These are phyloP conservation scores for Maconellicoccus hirsutus DNA, from an alignment of 1,140 invertebrate genomes.

Conservation along the genomic window DNA sequence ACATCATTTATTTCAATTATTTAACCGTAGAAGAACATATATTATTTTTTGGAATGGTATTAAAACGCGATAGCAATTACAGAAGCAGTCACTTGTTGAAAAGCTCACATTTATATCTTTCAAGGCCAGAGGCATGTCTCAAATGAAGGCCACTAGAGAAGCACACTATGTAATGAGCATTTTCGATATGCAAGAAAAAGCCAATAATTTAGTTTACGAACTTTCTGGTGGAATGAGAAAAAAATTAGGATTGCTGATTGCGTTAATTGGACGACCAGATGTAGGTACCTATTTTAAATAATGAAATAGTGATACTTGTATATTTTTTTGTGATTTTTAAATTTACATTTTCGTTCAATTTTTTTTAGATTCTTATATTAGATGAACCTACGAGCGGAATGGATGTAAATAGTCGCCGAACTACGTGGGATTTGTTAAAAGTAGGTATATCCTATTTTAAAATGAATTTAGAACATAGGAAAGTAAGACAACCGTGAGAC, in stretches of 20 bases:
- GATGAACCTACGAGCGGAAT: constrained; percentile 93
- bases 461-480: no score
- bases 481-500: no score
- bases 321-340: no score
- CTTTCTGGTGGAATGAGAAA: constrained; percentile 80
- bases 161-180: constrained; percentile 39
- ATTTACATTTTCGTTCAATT: no score
- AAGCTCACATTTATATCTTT: constrained; percentile 25
- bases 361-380: constrained; percentile 36
- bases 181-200: constrained; percentile 38
- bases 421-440: constrained; percentile 72
- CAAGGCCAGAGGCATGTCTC: constrained; percentile 42
- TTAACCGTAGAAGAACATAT: constrained; percentile 84
- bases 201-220: constrained; percentile 27
- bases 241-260: constrained; percentile 65
- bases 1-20: constrained; percentile 85
- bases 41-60: constrained; percentile 31
- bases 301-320: no score
- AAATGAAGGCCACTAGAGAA: constrained; percentile 29
- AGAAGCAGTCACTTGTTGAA: no score
- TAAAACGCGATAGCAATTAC: no score
- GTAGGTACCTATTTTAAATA: constrained; percentile 8
- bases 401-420: constrained; percentile 80
- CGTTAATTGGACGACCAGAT: constrained; percentile 52
- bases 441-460: constrained; percentile 15